A percentile compares a stretch with the other conserved stretches of the same genome.
phyloP scores from a whole-genome alignment of 1,140 invertebrate genomes.

The Diuraphis noxia region DNA sequence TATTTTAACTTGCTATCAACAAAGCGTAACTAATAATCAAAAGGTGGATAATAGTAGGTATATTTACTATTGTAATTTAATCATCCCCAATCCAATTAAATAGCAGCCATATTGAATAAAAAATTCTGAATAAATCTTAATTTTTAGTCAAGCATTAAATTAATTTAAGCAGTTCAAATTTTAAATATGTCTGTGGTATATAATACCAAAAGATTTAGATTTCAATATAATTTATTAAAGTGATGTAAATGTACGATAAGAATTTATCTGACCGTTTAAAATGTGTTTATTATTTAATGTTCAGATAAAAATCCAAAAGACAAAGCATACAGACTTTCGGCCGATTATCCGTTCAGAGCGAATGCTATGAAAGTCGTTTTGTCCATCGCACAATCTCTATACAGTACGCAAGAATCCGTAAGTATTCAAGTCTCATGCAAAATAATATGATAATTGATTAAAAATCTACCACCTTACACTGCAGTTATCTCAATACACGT shows the following conservation, averaged over 20 bases:
- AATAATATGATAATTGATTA: not conserved
- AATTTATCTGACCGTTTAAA: not conserved
- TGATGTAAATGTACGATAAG: not conserved
- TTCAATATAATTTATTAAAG: not conserved
- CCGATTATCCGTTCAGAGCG: not conserved
- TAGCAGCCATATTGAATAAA: too few relatives aligned
- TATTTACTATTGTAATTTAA: too few relatives aligned
- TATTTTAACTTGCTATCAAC: not conserved
- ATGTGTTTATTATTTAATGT: not conserved
- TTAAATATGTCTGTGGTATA: not conserved
- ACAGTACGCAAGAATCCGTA: not conserved
- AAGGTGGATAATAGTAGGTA: too few relatives aligned
- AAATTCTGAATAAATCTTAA: too few relatives aligned
- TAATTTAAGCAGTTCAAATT: not conserved
- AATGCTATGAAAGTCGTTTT: not conserved
- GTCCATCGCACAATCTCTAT: not conserved
- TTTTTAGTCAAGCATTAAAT: not conserved
- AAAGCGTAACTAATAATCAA: not conserved
- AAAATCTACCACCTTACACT: not conserved
- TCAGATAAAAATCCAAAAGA: constrained; percentile 1
- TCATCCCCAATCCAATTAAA: too few relatives aligned
- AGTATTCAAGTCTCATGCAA: not conserved
- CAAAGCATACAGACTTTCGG: constrained; percentile 24
- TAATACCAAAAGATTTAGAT: not conserved
- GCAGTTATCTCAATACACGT: not conserved